A percentile compares a stretch with the other conserved stretches of the same genome.
These are phyloP conservation scores for Iguana delicatissima DNA, from an alignment of 2,797 vertebrate species.

Conservation along the genomic window DNA sequence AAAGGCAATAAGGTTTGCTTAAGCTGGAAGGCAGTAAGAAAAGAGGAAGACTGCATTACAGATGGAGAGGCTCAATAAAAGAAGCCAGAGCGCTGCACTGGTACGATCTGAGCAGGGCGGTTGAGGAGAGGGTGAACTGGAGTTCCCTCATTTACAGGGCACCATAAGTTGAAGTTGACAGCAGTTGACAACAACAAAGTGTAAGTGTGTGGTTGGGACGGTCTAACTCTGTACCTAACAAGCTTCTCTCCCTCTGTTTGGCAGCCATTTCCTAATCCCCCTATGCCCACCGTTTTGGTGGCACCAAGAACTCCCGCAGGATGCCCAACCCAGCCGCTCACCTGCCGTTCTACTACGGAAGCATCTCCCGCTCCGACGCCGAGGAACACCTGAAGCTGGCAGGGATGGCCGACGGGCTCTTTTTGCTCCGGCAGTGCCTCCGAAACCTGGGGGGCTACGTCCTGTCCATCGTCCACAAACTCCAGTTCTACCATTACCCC, in stretches of 20 bases:
- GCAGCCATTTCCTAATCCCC: background rate
- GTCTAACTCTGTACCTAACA: background rate
- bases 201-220: too few relatives aligned
- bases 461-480: conserved; percentile 88
- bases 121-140: too few relatives aligned
- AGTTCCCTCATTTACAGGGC: too few relatives aligned
- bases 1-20: too few relatives aligned
- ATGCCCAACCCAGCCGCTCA: conserved; percentile 92
- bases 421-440: conserved; percentile 93
- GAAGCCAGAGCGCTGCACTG: too few relatives aligned
- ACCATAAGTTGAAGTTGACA: too few relatives aligned
- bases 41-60: too few relatives aligned
- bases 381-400: conserved; percentile 95
- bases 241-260: background rate
- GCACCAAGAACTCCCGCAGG: rapidly evolving
- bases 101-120: too few relatives aligned
- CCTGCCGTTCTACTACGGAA: conserved; percentile 96
- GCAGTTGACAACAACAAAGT: too few relatives aligned
- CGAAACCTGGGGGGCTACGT: conserved; percentile 96
- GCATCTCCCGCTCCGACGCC: conserved; percentile 90
- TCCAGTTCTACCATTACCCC: conserved; percentile 92
- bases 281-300: rapidly evolving
- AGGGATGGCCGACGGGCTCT: conserved; percentile 93
- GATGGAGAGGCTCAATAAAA: too few relatives aligned
- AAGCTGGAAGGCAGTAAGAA: too few relatives aligned